Evolutionary conservation across 2,113 vertebrate genomes (phyloP).

Genomic region (Muntiacus reevesi): DNA sequence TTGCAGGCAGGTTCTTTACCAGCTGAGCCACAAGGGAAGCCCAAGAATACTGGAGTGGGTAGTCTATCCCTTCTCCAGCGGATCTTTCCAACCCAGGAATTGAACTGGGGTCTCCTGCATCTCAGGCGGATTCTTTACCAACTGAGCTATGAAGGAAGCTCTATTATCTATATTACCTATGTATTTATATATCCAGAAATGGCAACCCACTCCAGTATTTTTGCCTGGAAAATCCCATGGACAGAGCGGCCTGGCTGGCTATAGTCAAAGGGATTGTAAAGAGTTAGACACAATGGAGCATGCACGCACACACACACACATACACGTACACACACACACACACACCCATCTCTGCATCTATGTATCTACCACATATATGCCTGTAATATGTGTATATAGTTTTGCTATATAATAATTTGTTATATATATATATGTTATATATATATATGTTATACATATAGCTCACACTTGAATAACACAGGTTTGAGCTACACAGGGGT

Average conservation of each 20-base stretch:
- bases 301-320: too few relatives aligned
- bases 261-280: not conserved
- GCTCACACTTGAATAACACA: not conserved
- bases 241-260: not conserved
- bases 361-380: not conserved
- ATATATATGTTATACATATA: not conserved
- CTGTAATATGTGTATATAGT: not conserved
- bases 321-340: too few relatives aligned
- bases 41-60: not conserved
- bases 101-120: not conserved
- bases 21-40: not conserved
- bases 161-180: not conserved
- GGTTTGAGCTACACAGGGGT: not conserved
- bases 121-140: not conserved
- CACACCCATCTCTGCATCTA: not conserved
- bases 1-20: not conserved
- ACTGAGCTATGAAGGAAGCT: not conserved
- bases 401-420: not conserved
- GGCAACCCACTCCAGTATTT: not conserved
- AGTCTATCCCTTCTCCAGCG: not conserved
- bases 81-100: not conserved
- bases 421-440: not conserved
- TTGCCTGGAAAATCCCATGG: not conserved
- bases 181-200: not conserved
- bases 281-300: not conserved